Base-by-base conservation (phyloP, 2,888 invertebrate species). In the Cistogaster globosa region DNA sequence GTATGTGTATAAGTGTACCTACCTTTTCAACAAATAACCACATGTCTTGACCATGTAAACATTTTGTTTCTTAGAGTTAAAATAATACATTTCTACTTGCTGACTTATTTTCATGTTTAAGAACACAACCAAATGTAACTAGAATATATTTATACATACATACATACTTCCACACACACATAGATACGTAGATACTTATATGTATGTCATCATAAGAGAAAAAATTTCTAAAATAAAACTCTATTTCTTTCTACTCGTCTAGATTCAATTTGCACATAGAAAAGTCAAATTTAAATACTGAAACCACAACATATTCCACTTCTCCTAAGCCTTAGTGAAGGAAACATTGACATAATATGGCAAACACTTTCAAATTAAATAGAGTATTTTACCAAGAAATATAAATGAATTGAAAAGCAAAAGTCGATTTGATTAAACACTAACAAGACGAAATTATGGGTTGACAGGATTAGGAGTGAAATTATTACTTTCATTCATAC, bases 241-340 rank as follows among this genome's bases (percentile, higher is more conserved):
- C 83, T 88, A 83, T 84, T 76, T 87, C 72, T 82, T 42, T 82
- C 71, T 68, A 63, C 62, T 14, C 12, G 87, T 88, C 86, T 69
- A 51, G 11, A 32, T 58, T 38, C 36, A 12, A 36, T 22, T 16
- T 58, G 58, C 32, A 42, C 57, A 26, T 55, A 68, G 57, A 38
- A 60, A 75, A 80, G 84, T 81, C 67, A 84, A 80, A 67, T 84
- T 84, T 84, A 81, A 77, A 51, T 42, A 76, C 48, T 69, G 26
- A 67, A 77, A 72, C 84, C 84, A 77, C 84, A 84, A 84, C 68
- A 77, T 77, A 74, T 81, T 81, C 57, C 72, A 51, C 74, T 77
- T 69, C 69, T 63, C 67, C 67, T 60, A 80, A 67, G 69, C 57
- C 75, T 20, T 6, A 38, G 20, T 65, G 26, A 77, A 78, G 74